Percentiles rank a stretch among this genome's conserved stretches.
These are phyloP conservation scores for Megalurothrips usitatus DNA, from an alignment of 2,888 invertebrate species.

Conservation along the genomic window DNA sequence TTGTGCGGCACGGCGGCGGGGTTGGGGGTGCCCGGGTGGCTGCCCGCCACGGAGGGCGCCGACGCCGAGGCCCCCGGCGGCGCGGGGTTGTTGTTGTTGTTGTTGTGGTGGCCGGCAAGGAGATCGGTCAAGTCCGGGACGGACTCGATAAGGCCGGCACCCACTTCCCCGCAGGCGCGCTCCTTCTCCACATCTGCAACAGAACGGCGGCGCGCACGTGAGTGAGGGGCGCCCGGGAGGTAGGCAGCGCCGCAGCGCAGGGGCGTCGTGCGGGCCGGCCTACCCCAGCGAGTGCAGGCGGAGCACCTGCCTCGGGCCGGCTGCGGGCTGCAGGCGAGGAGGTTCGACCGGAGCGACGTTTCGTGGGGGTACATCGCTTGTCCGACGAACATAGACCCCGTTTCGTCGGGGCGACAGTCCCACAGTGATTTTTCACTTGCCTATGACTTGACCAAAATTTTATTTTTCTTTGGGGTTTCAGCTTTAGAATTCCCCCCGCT, in stretches of 20 bases:
- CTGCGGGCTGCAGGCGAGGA: too few relatives aligned
- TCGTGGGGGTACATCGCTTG: too few relatives aligned
- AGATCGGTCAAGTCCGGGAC: constrained; percentile 23
- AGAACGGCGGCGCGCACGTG: background rate
- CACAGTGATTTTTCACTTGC: too few relatives aligned
- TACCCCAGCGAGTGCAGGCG: constrained; percentile 45
- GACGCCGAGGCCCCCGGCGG: background rate
- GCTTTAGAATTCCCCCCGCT: too few relatives aligned
- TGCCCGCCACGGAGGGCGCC: constrained; percentile 6
- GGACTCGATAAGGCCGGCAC: constrained; percentile 17
- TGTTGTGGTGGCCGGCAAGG: constrained; percentile 13
- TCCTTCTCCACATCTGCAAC: constrained; percentile 71
- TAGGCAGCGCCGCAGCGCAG: background rate
- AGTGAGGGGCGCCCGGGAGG: background rate
- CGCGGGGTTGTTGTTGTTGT: constrained; percentile 18
- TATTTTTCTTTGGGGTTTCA: too few relatives aligned
- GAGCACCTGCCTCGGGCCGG: constrained; percentile 40
- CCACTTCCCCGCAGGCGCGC: constrained; percentile 57
- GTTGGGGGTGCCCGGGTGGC: constrained; percentile 4
- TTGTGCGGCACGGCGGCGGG: background rate
- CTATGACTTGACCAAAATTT: too few relatives aligned
- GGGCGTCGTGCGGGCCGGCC: constrained; percentile 37
- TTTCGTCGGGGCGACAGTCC: too few relatives aligned
- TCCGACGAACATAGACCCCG: too few relatives aligned
- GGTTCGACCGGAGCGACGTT: too few relatives aligned